A percentile compares a stretch with the other conserved stretches of the same genome.
These are phyloP conservation scores for Florisuga fusca DNA, from an alignment of 2,797 vertebrate genomes.

Conservation along the genomic window DNA sequence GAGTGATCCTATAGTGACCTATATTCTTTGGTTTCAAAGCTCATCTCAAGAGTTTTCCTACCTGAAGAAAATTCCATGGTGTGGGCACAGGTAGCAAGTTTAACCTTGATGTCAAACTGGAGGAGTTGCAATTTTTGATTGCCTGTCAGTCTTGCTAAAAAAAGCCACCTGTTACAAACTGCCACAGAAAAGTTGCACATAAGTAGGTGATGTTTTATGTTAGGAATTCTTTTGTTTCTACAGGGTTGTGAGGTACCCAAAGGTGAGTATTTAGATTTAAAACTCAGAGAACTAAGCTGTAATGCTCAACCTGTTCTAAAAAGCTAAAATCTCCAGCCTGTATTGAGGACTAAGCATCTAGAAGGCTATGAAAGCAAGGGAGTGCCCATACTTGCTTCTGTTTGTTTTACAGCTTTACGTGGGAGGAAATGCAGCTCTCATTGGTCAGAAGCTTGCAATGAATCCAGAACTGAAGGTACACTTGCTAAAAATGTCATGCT, in stretches of 20 bases:
- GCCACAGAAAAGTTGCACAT: neutral
- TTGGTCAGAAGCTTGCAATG: constrained; percentile 93
- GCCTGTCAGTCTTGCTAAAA: neutral
- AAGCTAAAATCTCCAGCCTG: neutral
- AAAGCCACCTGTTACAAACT: neutral
- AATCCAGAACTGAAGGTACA: constrained; percentile 90
- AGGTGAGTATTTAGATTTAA: neutral
- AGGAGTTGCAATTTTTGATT: neutral
- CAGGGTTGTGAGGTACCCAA: neutral
- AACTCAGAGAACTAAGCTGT: neutral
- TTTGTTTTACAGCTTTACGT: constrained; percentile 89
- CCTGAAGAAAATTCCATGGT: neutral
- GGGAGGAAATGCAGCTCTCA: constrained; percentile 98
- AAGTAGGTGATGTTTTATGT: neutral
- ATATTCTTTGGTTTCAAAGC: neutral
- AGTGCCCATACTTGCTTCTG: neutral
- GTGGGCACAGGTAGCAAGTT: neutral
- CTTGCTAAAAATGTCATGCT: neutral
- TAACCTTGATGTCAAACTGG: neutral
- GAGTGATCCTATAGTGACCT: neutral
- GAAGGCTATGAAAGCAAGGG: neutral
- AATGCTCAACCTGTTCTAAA: neutral
- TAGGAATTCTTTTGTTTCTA: neutral
- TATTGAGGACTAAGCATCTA: neutral
- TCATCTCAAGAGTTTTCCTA: neutral